phyloP scores from a whole-genome alignment of 2,113 vertebrate genomes.

The Aramus guarauna region DNA sequence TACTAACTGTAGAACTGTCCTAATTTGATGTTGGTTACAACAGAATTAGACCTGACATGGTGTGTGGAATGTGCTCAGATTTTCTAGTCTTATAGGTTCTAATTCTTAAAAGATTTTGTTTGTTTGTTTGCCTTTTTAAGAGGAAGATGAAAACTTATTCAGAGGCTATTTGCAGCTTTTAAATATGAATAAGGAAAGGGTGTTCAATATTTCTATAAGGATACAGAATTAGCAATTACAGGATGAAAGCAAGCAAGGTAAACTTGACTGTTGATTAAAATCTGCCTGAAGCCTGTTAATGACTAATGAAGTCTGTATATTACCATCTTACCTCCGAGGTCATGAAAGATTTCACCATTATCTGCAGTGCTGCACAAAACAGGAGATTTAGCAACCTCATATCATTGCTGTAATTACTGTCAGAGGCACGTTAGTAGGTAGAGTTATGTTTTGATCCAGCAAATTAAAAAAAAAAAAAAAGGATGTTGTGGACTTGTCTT shows the following conservation, averaged over 20 bases:
- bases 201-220: background rate
- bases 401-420: background rate
- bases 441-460: background rate
- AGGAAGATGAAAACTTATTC: background rate
- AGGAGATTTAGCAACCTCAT: background rate
- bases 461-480: background rate
- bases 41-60: background rate
- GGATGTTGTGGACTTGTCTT: background rate
- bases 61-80: background rate
- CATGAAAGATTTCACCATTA: background rate
- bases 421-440: background rate
- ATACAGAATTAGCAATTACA: background rate
- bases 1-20: background rate
- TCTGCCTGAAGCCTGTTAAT: background rate
- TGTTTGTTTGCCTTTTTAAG: background rate
- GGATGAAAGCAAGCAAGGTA: background rate
- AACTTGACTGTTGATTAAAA: background rate
- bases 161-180: background rate
- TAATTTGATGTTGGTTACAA: background rate
- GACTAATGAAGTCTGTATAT: background rate
- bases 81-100: background rate
- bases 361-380: background rate
- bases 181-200: background rate
- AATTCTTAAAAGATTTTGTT: background rate
- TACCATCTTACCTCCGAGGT: background rate